Conservation (phyloP, 2,113 vertebrate genomes). For the Mesoclemmys tuberculata region DNA sequence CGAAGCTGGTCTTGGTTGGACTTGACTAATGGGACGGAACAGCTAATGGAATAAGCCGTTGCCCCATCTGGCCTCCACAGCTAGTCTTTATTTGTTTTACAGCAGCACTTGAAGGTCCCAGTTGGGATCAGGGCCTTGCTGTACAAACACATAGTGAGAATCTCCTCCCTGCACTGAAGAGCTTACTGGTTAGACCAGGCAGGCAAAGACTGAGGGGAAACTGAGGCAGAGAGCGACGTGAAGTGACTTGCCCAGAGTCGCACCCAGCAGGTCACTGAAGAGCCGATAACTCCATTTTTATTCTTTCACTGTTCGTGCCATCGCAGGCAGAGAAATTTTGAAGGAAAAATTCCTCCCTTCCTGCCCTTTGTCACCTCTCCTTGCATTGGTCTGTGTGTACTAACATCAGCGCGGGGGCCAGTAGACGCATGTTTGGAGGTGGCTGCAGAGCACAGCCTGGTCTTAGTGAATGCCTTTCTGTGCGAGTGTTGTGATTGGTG, state of each 20-base stretch:
- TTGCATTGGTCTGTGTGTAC: background rate
- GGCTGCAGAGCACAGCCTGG: slow-evolving; percentile 41
- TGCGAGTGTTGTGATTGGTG: slow-evolving; percentile 1
- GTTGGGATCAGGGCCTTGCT: background rate
- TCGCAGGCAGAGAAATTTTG: background rate
- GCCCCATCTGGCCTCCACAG: background rate
- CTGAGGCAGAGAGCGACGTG: background rate
- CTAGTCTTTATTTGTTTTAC: background rate
- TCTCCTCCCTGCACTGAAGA: background rate
- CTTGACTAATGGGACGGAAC: background rate
- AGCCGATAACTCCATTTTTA: background rate
- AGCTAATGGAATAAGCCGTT: background rate
- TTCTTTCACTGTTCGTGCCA: background rate
- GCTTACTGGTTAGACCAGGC: background rate
- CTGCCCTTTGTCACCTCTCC: background rate
- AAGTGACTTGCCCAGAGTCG: background rate
- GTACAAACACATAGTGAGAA: background rate
- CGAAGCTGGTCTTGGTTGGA: background rate
- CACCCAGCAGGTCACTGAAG: background rate
- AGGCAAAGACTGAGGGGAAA: background rate
- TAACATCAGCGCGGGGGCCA: background rate
- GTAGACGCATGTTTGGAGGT: background rate
- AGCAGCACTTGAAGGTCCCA: background rate
- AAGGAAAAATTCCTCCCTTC: background rate
- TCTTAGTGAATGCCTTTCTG: slow-evolving; percentile 3